phyloP scores from a whole-genome alignment of 2,797 vertebrate genomes.

The Lacerta agilis region DNA sequence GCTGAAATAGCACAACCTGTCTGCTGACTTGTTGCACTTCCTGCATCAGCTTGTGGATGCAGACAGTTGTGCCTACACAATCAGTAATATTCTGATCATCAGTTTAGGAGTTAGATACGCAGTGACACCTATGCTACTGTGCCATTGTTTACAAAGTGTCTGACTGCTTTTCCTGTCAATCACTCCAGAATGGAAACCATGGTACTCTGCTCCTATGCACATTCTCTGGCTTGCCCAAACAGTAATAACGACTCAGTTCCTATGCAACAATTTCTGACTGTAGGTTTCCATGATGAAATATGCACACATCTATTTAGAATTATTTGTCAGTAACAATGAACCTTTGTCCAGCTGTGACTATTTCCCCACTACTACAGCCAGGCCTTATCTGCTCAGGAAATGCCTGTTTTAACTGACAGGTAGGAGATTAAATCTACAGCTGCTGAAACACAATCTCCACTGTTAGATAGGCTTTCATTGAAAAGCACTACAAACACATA shows the following conservation, averaged over 20 bases:
- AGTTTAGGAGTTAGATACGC: neutral
- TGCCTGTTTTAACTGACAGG: slow-evolving; percentile 88
- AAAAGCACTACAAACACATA: slow-evolving; percentile 82
- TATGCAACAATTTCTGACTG: slow-evolving; percentile 68
- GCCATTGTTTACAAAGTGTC: slow-evolving; percentile 23
- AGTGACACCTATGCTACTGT: neutral
- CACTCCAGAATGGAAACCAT: slow-evolving; percentile 72
- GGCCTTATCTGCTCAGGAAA: slow-evolving; percentile 85
- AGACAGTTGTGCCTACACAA: neutral
- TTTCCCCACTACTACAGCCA: slow-evolving; percentile 72
- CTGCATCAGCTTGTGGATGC: neutral
- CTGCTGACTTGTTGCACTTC: neutral
- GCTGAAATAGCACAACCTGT: neutral
- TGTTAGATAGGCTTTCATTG: slow-evolving; percentile 82
- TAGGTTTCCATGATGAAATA: slow-evolving; percentile 66
- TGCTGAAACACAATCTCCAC: slow-evolving; percentile 83
- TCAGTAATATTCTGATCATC: slow-evolving; percentile 24
- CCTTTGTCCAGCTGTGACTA: slow-evolving; percentile 87
- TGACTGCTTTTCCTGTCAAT: slow-evolving; percentile 72
- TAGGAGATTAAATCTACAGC: slow-evolving; percentile 88
- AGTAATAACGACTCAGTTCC: slow-evolving; percentile 71
- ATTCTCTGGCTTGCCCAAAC: slow-evolving; percentile 49
- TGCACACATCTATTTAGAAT: slow-evolving; percentile 72
- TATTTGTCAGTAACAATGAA: slow-evolving; percentile 85
- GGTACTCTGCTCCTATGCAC: slow-evolving; percentile 75